Conservation (phyloP, 2,797 vertebrate species). For the Myotis pilosus region DNA sequence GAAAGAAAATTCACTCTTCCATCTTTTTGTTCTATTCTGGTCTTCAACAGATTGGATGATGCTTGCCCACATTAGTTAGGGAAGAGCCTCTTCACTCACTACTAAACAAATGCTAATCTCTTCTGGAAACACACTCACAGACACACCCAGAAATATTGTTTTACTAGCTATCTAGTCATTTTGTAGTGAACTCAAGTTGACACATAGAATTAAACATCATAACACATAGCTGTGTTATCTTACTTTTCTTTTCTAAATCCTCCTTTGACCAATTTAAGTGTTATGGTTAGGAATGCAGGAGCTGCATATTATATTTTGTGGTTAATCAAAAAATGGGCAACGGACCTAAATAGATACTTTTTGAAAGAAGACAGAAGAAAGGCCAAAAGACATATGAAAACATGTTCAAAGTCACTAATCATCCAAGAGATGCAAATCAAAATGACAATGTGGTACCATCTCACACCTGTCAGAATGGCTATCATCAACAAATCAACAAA, state of each 20-base stretch:
- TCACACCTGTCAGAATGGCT: too few species aligned
- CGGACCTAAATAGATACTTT: too few species aligned
- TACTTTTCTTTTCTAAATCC: conserved; percentile 22
- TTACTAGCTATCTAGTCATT: neutral
- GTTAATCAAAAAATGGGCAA: neutral
- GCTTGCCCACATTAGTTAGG: neutral
- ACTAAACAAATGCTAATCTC: neutral
- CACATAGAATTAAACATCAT: neutral
- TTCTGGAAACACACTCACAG: neutral
- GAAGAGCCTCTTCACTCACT: neutral
- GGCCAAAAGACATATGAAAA: too few species aligned
- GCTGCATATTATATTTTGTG: conserved; percentile 3
- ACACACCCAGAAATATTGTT: neutral
- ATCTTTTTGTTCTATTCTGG: neutral
- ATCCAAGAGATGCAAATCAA: too few species aligned
- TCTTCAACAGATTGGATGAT: neutral
- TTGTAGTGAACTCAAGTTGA: neutral
- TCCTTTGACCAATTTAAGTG: conserved; percentile 60
- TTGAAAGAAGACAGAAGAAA: too few species aligned
- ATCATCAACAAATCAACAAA: too few species aligned
- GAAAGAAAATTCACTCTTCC: neutral
- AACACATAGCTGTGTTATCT: neutral
- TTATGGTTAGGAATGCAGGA: conserved; percentile 41
- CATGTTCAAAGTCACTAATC: too few species aligned
- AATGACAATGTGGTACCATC: too few species aligned